Conservation (phyloP, 2,113 vertebrate genomes). For the Alethe castanea region DNA sequence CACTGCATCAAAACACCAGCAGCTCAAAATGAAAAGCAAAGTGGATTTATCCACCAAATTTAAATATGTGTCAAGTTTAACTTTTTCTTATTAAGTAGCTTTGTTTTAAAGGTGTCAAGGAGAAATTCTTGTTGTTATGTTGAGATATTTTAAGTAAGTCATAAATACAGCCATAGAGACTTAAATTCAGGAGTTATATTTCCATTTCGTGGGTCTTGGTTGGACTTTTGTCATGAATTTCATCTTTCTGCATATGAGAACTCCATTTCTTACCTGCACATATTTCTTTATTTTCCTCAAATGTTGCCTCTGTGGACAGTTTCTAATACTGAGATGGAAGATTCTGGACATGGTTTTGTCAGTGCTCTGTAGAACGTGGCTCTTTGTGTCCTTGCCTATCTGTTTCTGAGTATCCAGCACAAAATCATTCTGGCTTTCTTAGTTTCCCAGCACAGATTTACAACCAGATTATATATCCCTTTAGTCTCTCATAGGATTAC, state of each 20-base stretch:
- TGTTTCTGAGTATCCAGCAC: neutral
- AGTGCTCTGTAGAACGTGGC: neutral
- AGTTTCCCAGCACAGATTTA: neutral
- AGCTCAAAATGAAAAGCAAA: neutral
- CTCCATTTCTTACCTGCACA: neutral
- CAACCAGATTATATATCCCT: neutral
- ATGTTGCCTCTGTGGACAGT: neutral
- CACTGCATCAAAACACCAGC: neutral
- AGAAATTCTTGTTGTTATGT: neutral
- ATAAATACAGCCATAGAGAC: neutral
- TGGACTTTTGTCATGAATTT: neutral
- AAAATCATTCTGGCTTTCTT: neutral
- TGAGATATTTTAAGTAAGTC: neutral
- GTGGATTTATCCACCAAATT: neutral
- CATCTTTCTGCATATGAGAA: neutral
- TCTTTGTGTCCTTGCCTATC: neutral
- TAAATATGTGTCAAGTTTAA: neutral
- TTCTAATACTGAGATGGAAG: neutral
- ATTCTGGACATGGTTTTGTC: neutral
- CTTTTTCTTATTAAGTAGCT: neutral
- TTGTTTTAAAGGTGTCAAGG: neutral
- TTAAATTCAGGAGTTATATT: neutral
- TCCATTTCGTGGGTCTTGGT: neutral
- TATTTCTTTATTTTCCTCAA: neutral
- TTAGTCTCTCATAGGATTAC: neutral